Evolutionary conservation across 53 echinoderm and acorn worm species (phyloP).

Genomic region (Hippasteria phrygiana): DNA sequence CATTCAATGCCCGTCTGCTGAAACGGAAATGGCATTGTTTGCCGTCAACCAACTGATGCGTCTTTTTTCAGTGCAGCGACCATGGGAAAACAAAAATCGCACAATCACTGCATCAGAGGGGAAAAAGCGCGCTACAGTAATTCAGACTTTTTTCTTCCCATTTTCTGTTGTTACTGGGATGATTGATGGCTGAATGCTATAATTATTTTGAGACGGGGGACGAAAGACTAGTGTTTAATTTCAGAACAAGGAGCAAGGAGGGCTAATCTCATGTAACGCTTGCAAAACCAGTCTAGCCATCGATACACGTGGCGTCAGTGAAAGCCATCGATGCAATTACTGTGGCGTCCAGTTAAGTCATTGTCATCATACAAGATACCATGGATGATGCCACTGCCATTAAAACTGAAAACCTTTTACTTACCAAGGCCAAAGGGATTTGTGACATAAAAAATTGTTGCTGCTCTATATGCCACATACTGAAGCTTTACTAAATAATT

Average conservation of each 20-base stretch:
- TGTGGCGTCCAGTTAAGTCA: neutral
- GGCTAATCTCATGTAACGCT: neutral
- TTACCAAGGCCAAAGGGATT: too few relatives aligned
- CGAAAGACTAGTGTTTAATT: neutral
- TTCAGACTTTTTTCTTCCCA: neutral
- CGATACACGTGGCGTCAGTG: neutral
- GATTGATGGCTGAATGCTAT: neutral
- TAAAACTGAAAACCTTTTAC: too few relatives aligned
- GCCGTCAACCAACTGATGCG: neutral
- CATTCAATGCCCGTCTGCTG: neutral
- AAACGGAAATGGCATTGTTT: slow-evolving; percentile 25
- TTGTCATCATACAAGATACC: neutral
- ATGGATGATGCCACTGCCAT: too few relatives aligned
- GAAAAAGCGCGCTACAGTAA: neutral
- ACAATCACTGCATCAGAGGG: neutral
- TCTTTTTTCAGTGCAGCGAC: neutral
- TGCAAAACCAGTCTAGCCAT: neutral
- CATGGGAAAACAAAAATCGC: too few relatives aligned
- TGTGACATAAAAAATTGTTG: too few relatives aligned
- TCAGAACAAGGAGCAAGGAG: neutral
- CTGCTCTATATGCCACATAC: too few relatives aligned
- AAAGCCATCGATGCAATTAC: neutral
- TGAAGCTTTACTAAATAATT: too few relatives aligned
- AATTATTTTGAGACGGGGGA: neutral
- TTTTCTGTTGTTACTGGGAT: neutral